These are phyloP conservation scores for Eremophila alpestris DNA, from an alignment of 2,797 vertebrate species.

Conservation along the genomic window DNA sequence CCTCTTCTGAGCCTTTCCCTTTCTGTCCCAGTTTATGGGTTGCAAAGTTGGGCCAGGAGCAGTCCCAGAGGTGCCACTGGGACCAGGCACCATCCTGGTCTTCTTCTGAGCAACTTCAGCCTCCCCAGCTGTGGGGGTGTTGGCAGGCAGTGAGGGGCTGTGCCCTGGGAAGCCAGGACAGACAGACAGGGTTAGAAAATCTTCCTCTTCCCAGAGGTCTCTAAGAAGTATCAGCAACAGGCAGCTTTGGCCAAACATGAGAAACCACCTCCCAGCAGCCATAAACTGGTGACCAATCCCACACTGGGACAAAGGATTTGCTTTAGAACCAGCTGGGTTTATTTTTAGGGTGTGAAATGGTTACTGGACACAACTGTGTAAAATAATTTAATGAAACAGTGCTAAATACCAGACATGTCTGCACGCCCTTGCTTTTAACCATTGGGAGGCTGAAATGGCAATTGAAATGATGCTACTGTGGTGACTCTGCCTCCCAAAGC, in stretches of 20 bases:
- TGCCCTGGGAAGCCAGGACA: background rate
- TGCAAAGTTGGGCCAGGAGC: background rate
- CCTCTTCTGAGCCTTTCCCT: background rate
- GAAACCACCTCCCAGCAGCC: background rate
- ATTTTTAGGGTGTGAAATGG: constrained; percentile 10
- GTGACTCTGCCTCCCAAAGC: background rate
- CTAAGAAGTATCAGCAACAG: background rate
- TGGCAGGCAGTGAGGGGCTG: background rate
- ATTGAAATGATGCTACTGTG: background rate
- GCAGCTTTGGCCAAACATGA: background rate
- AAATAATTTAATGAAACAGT: background rate
- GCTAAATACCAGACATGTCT: background rate
- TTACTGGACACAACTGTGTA: background rate
- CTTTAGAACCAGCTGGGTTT: background rate
- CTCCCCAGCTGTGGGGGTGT: background rate
- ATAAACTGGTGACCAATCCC: background rate
- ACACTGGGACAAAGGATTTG: background rate
- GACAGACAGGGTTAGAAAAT: background rate
- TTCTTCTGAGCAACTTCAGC: background rate
- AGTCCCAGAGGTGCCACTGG: background rate
- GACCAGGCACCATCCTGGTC: background rate
- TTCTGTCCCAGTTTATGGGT: background rate
- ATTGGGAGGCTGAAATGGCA: background rate
- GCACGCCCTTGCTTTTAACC: background rate
- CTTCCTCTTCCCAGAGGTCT: background rate